phyloP scores from a whole-genome alignment of 2,113 vertebrate genomes.

The Perca flavescens region DNA sequence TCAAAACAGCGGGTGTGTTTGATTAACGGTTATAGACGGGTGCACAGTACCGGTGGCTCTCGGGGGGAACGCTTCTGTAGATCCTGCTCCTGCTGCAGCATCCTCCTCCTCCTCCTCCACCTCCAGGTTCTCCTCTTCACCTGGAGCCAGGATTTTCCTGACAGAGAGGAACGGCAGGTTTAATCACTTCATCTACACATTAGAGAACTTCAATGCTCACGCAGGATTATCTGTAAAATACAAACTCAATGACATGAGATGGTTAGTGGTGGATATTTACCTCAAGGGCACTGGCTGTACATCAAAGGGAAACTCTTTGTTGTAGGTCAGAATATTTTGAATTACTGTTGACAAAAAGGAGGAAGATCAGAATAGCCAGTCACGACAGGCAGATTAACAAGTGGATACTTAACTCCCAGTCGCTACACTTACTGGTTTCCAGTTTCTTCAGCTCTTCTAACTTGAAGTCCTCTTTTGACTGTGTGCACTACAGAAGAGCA shows the following conservation, averaged over 20 bases:
- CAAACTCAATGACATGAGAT: neutral
- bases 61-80: conserved; percentile 87
- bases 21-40: neutral
- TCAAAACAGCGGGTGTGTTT: neutral
- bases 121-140: conserved; percentile 97
- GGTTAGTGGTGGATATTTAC: conserved; percentile 80
- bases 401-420: neutral
- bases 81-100: conserved; percentile 87
- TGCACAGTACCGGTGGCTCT: conserved; percentile 89
- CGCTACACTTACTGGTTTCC: conserved; percentile 89
- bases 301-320: conserved; percentile 98
- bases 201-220: neutral
- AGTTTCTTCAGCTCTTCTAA: conserved; percentile 97
- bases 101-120: conserved; percentile 91
- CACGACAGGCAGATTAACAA: neutral
- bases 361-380: conserved; percentile 1
- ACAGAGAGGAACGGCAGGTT: neutral
- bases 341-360: conserved; percentile 87
- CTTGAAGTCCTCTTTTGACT: conserved; percentile 94
- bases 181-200: neutral
- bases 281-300: conserved; percentile 97
- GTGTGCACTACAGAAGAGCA: conserved; percentile 86
- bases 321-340: conserved; percentile 95
- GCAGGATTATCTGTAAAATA: neutral
- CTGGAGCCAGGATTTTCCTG: conserved; percentile 97